Evolutionary conservation across 37 sponge, comb jelly and placozoan genomes (phyloP).

Genomic region (Halisarca cf. caerulea): DNA sequence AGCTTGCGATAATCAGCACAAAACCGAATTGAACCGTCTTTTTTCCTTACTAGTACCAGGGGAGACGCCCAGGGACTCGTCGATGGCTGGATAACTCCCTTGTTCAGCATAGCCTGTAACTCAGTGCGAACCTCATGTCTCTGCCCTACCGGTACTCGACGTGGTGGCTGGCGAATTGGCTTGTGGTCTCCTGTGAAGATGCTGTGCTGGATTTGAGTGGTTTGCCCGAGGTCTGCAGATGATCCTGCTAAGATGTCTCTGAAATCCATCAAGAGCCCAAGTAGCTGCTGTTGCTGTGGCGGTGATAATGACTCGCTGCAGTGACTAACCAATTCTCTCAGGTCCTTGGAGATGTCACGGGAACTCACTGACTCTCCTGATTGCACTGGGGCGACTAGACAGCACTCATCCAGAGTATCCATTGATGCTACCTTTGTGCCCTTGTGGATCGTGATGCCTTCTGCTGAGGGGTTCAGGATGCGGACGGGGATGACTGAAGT

Average conservation of each 20-base stretch:
- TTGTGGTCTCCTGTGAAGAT: conserved; percentile 6
- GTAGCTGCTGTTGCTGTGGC: neutral
- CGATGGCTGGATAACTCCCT: neutral
- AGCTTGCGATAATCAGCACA: conserved; percentile 26
- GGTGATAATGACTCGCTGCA: too few relatives aligned
- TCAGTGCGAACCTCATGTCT: conserved; percentile 11
- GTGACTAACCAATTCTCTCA: too few relatives aligned
- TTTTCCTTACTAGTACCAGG: conserved; percentile 24
- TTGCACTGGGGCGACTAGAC: too few relatives aligned
- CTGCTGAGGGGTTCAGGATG: neutral
- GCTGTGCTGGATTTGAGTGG: conserved; percentile 1
- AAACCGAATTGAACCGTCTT: conserved; percentile 26
- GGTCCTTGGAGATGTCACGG: too few relatives aligned
- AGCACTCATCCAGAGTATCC: too few relatives aligned
- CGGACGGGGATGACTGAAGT: neutral
- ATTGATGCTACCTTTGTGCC: too few relatives aligned
- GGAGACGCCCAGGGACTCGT: conserved; percentile 31
- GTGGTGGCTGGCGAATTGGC: conserved; percentile 13
- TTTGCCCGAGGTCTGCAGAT: neutral
- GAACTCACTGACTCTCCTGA: too few relatives aligned
- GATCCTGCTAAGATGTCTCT: neutral
- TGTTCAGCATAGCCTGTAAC: neutral
- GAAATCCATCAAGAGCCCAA: too few relatives aligned
- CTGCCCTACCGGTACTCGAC: conserved; percentile 1
- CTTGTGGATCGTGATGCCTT: neutral